phyloP scores from a whole-genome alignment of 2,797 vertebrate species.

The Sebastolobus alascanus region DNA sequence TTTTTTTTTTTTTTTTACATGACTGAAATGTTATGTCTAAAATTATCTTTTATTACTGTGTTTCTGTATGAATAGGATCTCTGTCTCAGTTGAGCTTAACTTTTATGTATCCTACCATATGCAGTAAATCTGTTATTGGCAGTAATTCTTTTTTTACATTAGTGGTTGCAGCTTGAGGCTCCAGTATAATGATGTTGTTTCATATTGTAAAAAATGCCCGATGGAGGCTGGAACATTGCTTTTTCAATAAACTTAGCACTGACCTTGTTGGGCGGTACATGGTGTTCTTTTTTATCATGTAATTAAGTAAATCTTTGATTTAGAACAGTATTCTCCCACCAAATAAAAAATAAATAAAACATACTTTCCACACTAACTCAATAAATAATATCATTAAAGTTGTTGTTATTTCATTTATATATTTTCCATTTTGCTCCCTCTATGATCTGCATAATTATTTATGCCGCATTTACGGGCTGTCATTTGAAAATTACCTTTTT shows the following conservation, averaged over 20 bases:
- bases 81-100: background rate
- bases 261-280: background rate
- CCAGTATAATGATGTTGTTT: background rate
- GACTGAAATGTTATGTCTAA: too few species aligned
- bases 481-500: accelerated
- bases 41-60: too few species aligned
- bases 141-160: background rate
- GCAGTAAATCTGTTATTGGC: too few species aligned
- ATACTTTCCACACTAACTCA: background rate
- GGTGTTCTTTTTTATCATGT: background rate
- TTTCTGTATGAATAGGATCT: background rate
- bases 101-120: background rate
- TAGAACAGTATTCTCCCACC: background rate
- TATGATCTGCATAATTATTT: background rate
- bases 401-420: background rate
- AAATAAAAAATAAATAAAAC: background rate
- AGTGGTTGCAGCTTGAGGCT: background rate
- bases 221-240: background rate
- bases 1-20: too few species aligned
- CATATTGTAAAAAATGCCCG: background rate
- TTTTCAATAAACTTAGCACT: background rate
- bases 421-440: background rate
- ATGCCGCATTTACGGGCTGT: background rate
- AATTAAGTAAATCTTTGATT: background rate
- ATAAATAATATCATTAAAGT: background rate